Conservation (phyloP, 1,140 invertebrate species). For the Leptinotarsa texana region DNA sequence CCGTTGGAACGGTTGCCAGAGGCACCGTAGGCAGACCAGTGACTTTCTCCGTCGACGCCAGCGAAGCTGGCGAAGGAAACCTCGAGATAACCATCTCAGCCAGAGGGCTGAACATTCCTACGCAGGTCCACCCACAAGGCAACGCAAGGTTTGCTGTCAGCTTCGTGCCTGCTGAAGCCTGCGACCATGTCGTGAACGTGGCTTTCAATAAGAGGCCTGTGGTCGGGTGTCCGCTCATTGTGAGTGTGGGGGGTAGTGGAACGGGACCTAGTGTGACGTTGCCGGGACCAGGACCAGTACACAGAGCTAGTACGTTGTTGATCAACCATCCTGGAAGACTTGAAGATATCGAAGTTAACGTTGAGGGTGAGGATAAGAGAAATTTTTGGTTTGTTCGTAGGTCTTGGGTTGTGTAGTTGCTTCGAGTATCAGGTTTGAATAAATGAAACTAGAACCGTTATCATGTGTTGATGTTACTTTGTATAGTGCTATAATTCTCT, state of each 20-base stretch:
- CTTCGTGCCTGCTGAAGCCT: constrained; percentile 91
- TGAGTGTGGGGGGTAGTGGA: constrained; percentile 72
- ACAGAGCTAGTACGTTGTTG: constrained; percentile 66
- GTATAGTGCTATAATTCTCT: too few relatives aligned
- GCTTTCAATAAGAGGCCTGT: constrained; percentile 90
- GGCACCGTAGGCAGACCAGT: constrained; percentile 83
- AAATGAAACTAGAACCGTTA: neutral
- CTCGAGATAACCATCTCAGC: constrained; percentile 96
- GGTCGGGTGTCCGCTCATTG: constrained; percentile 80
- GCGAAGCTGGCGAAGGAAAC: constrained; percentile 96
- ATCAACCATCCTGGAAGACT: constrained; percentile 78
- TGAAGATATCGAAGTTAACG: constrained; percentile 91
- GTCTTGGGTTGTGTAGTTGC: constrained; percentile 6
- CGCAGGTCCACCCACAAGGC: constrained; percentile 95
- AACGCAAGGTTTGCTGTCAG: constrained; percentile 89
- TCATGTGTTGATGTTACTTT: too few relatives aligned
- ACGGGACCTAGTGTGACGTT: constrained; percentile 73
- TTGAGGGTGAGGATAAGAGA: constrained; percentile 76
- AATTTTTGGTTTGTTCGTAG: constrained; percentile 16
- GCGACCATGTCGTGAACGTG: constrained; percentile 93
- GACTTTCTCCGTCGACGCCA: constrained; percentile 94
- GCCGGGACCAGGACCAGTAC: constrained; percentile 67
- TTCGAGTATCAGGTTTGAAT: constrained; percentile 11
- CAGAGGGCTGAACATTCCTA: constrained; percentile 91
- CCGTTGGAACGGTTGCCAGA: constrained; percentile 81